A percentile compares a stretch with the other conserved stretches of the same genome.
These are phyloP conservation scores for Butorides virescens DNA, from an alignment of 2,113 vertebrate genomes.

Conservation along the genomic window DNA sequence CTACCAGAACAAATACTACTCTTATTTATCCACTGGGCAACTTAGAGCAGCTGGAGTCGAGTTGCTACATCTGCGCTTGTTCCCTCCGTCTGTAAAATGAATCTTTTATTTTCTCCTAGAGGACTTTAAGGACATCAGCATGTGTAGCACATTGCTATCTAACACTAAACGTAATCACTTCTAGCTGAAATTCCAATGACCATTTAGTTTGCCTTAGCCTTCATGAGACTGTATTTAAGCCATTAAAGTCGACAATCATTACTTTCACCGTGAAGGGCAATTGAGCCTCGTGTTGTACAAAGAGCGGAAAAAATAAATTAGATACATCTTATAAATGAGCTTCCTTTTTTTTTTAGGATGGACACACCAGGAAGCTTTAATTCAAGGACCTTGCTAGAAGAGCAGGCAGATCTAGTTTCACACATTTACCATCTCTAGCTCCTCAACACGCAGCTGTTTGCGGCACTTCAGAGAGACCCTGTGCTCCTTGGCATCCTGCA, in stretches of 20 bases:
- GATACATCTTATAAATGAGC: not conserved
- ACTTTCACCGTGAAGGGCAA: not conserved
- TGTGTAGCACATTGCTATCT: not conserved
- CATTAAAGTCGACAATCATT: not conserved
- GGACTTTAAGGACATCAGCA: not conserved
- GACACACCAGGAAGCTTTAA: not conserved
- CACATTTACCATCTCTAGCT: slow-evolving; percentile 91
- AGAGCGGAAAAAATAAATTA: not conserved
- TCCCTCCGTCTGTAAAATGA: not conserved
- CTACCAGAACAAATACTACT: slow-evolving; percentile 1
- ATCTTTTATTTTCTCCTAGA: slow-evolving; percentile 3
- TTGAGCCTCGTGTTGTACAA: not conserved
- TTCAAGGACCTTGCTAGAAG: not conserved
- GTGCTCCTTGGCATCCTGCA: slow-evolving; percentile 93
- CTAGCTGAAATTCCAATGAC: not conserved
- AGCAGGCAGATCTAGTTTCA: not conserved
- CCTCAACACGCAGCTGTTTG: slow-evolving; percentile 93
- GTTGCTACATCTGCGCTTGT: slow-evolving; percentile 2
- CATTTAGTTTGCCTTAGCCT: not conserved
- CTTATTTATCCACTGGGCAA: not conserved
- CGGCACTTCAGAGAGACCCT: slow-evolving; percentile 94
- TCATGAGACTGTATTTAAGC: not conserved
- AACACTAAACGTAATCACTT: not conserved
- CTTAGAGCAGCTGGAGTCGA: slow-evolving; percentile 15
- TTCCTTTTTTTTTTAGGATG: not conserved